These are phyloP conservation scores for Moxostoma hubbsi DNA, from an alignment of 2,797 vertebrate genomes.

Conservation along the genomic window DNA sequence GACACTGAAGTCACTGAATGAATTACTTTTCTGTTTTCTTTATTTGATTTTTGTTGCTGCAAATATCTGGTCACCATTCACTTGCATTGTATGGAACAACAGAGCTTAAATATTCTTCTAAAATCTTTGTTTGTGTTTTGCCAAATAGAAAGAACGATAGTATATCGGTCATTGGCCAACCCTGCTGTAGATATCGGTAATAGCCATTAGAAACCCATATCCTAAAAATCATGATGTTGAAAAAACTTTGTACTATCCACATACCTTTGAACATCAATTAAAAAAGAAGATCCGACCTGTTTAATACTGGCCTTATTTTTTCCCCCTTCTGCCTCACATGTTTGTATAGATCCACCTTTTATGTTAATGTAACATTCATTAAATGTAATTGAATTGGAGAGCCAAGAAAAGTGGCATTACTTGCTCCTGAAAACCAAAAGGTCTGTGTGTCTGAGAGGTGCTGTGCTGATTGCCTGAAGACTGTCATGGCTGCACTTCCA, in stretches of 20 bases:
- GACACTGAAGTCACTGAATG: too few relatives aligned
- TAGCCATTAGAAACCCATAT: background rate
- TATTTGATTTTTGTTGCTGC: too few relatives aligned
- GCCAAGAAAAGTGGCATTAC: conserved; percentile 53
- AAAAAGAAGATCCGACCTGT: conserved; percentile 16
- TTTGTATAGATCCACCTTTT: conserved; percentile 47
- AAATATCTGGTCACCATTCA: too few relatives aligned
- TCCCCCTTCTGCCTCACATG: background rate
- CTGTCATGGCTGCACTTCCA: conserved; percentile 48
- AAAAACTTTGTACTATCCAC: background rate
- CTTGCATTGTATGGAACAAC: too few relatives aligned
- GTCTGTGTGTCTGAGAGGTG: conserved; percentile 47
- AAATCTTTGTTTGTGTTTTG: too few relatives aligned
- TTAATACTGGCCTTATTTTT: conserved; percentile 27
- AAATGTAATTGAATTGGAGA: conserved; percentile 58
- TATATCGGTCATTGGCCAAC: too few relatives aligned
- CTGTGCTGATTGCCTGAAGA: conserved; percentile 49
- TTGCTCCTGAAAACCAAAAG: conserved; percentile 50
- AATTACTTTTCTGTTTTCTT: too few relatives aligned
- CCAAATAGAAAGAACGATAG: too few relatives aligned
- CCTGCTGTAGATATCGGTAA: background rate
- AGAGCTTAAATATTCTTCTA: too few relatives aligned
- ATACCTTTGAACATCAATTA: background rate
- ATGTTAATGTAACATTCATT: conserved; percentile 56
- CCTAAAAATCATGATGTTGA: background rate